Conservation (phyloP, 2,113 vertebrate genomes). For the Saccopteryx leptura region DNA sequence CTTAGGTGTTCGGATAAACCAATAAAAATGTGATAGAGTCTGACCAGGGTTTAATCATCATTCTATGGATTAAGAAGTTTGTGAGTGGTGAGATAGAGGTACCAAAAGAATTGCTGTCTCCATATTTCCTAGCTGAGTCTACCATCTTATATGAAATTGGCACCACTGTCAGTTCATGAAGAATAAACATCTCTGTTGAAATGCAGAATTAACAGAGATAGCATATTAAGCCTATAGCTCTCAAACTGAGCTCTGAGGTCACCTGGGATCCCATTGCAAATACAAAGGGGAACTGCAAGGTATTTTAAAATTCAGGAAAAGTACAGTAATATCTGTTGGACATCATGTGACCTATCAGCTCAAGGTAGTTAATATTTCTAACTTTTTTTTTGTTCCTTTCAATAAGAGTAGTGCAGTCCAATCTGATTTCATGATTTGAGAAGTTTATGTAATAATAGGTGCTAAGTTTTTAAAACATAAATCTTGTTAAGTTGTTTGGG, state of each 20-base stretch:
- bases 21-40: not conserved
- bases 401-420: not conserved
- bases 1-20: not conserved
- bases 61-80: not conserved
- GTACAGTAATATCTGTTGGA: not conserved
- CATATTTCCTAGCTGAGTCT: not conserved
- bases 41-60: not conserved
- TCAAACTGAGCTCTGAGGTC: not conserved
- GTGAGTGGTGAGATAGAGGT: not conserved
- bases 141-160: not conserved
- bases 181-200: not conserved
- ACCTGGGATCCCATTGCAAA: not conserved
- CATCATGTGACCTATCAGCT: not conserved
- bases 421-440: not conserved
- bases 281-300: not conserved
- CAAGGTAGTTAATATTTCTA: slow-evolving; percentile 17
- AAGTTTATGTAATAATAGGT: not conserved
- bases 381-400: not conserved
- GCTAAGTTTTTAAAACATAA: not conserved
- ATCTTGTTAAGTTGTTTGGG: not conserved
- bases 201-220: not conserved
- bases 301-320: slow-evolving; percentile 32
- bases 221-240: not conserved
- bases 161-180: not conserved
- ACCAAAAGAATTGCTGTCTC: not conserved